Percentiles rank a stretch among this genome's conserved stretches.
These are phyloP conservation scores for Alosa alosa DNA, from an alignment of 2,113 vertebrate species.

Conservation along the genomic window DNA sequence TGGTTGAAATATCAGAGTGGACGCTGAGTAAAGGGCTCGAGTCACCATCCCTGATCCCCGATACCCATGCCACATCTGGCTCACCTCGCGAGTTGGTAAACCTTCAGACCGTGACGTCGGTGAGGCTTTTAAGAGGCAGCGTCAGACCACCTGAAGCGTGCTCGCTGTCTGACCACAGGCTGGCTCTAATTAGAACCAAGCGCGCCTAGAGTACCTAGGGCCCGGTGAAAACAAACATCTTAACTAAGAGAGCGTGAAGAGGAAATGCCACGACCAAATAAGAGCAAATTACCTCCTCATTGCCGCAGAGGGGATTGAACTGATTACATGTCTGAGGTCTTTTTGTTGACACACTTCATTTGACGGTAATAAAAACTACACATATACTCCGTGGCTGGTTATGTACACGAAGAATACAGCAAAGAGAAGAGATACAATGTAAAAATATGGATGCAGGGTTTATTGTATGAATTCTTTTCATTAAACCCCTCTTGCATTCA, in stretches of 20 bases:
- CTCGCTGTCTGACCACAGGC: neutral
- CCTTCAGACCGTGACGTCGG: constrained; percentile 20
- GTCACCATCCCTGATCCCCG: neutral
- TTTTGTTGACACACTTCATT: neutral
- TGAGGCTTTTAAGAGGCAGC: constrained; percentile 18
- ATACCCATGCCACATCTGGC: neutral
- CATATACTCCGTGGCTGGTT: neutral
- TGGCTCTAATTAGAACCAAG: neutral
- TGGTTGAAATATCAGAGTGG: neutral
- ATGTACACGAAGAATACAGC: constrained; percentile 8
- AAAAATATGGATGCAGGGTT: constrained; percentile 59
- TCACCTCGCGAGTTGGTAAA: neutral
- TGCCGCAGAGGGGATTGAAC: neutral
- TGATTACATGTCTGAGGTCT: neutral
- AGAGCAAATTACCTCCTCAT: neutral
- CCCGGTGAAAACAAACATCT: neutral
- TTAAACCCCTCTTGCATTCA: constrained; percentile 51
- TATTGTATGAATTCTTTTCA: constrained; percentile 55
- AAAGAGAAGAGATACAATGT: constrained; percentile 22
- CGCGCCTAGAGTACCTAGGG: neutral
- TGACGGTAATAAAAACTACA: neutral
- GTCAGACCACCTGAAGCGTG: neutral
- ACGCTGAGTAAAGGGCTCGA: neutral
- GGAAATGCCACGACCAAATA: neutral
- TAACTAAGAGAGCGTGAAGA: neutral